Base-by-base conservation (phyloP, 2,797 vertebrate genomes). In the Manis javanica region DNA sequence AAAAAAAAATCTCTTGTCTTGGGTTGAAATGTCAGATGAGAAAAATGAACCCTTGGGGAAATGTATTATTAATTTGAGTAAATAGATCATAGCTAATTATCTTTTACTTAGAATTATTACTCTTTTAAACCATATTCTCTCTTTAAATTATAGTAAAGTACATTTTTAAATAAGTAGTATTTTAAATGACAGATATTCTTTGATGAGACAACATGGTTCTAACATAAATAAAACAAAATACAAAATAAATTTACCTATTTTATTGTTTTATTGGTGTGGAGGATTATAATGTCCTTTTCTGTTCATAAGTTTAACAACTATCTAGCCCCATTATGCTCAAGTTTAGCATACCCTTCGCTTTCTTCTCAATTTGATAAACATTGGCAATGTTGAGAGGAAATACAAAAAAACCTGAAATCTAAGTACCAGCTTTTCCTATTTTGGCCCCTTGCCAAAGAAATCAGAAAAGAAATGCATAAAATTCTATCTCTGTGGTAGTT, bases 21-120 rank as follows among this genome's bases (percentile, higher is more conserved):
- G 84, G 87, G 97, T 96, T 81, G 71, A 96, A 93, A 57, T 95
- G 29, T 93, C 84, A 95, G 39, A 74, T 96, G 91, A 96, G 59
- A n/a, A 94, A 90, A 95, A 92, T 55, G 57, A 96, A 96, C 29
- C 82, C 86, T 59, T 1, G 83, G 93, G 90, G 97, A 78, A 97
- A 96, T 96, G 34, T 94, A 87, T 97, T 11, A 0, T 92, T 97
- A 97, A 98, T 98, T 91, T 97, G 46, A 11, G 46, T 46, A 98
- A 98, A 96, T 97, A 98, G 98, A 96, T 95, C 92, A 90, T 92
- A 97, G 78, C 72, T 94, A 71, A 87, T 96, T 97, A 91, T 96
- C 39, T 97, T 98, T 98, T 97, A 98, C 82, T 98, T 91, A 93
- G 94, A 91, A 87, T 83, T 94, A 82, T 82, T 98, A 92, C 39